Percentiles rank a stretch among this genome's conserved stretches.
Evolutionary conservation across 2,113 vertebrate genomes (phyloP).

Genomic region (Athene cunicularia): DNA sequence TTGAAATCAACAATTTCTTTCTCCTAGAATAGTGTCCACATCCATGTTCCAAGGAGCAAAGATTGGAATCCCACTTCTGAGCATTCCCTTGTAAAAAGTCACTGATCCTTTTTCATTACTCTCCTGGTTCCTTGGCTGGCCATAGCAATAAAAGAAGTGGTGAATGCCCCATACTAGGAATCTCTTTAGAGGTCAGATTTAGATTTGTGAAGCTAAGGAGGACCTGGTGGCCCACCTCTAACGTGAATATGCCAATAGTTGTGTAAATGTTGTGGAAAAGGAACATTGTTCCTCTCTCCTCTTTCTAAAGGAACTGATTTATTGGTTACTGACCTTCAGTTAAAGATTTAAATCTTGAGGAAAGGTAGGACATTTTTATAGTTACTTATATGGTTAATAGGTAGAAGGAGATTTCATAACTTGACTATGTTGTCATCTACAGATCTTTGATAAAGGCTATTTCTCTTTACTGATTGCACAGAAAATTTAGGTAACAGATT

Average conservation of each 20-base stretch:
- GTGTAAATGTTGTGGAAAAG: background rate
- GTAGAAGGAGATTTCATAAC: background rate
- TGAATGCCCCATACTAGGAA: background rate
- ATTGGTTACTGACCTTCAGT: background rate
- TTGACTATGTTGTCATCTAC: background rate
- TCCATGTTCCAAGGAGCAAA: background rate
- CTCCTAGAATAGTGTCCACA: background rate
- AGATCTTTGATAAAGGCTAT: background rate
- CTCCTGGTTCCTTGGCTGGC: background rate
- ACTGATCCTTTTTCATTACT: background rate
- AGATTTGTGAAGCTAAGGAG: background rate
- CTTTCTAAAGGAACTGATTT: background rate
- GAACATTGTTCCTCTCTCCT: background rate
- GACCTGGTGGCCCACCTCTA: background rate
- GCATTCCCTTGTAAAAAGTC: background rate
- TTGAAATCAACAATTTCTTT: background rate
- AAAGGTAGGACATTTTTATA: background rate
- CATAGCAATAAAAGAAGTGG: background rate
- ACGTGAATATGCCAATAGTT: background rate
- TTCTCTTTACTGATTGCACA: background rate
- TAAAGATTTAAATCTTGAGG: background rate
- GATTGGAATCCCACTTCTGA: background rate
- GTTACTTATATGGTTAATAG: background rate
- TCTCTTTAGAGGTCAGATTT: background rate
- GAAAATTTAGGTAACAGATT: background rate